A percentile compares a stretch with the other conserved stretches of the same genome.
These are phyloP conservation scores for Ectemnius lituratus DNA, from an alignment of 2,888 invertebrate species.

Conservation along the genomic window DNA sequence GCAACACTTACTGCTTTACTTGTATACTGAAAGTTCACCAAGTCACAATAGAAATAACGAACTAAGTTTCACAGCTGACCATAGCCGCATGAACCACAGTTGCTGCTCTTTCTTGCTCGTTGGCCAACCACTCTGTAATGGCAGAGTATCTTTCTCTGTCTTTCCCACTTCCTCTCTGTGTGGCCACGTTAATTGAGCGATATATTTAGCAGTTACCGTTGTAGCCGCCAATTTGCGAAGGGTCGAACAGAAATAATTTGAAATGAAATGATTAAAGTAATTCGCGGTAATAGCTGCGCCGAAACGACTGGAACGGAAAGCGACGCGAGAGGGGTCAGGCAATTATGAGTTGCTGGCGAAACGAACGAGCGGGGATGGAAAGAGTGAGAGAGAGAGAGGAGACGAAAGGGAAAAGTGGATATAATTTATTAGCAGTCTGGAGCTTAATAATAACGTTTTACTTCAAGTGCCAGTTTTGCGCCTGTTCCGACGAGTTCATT, in stretches of 20 bases:
- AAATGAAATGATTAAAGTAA: slow-evolving; percentile 3
- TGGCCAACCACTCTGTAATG: too few species aligned
- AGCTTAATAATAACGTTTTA: slow-evolving; percentile 7
- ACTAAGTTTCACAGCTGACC: too few species aligned
- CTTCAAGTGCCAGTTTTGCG: not conserved
- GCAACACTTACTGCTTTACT: too few species aligned
- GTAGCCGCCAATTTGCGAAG: slow-evolving; percentile 33
- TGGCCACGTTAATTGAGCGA: slow-evolving; percentile 3
- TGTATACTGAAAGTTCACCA: too few species aligned
- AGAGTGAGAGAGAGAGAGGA: slow-evolving; percentile 3
- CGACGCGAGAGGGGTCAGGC: not conserved
- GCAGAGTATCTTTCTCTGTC: too few species aligned
- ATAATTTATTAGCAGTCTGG: slow-evolving; percentile 7
- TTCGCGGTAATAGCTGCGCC: not conserved
- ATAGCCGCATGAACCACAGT: too few species aligned
- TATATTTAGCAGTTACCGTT: slow-evolving; percentile 4
- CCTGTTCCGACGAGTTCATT: not conserved
- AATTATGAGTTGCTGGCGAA: not conserved
- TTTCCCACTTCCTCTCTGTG: too few species aligned
- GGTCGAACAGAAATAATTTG: slow-evolving; percentile 1
- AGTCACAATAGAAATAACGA: too few species aligned
- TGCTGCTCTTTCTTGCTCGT: too few species aligned
- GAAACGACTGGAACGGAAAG: slow-evolving; percentile 1
- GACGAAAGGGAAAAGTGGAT: not conserved
- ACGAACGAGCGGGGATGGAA: slow-evolving; percentile 14